Percentiles rank a stretch among this genome's conserved stretches.
Conservation (phyloP, 2,113 vertebrate species). For the Elephas maximus region DNA sequence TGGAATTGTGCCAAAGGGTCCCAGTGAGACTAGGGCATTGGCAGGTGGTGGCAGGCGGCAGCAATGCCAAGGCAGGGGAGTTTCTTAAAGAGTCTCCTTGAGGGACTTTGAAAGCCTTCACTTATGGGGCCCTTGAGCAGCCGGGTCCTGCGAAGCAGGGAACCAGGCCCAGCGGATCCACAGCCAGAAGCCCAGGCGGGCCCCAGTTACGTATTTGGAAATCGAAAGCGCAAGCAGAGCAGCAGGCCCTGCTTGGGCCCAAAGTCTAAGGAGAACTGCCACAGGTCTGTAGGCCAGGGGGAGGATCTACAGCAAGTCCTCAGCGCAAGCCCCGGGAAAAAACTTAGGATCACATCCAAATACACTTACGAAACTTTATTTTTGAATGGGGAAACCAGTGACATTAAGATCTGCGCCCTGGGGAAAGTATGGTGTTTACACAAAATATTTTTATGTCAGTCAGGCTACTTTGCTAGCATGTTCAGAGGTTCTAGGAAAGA, state of each 20-base stretch:
- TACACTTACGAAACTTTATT: conserved; percentile 60
- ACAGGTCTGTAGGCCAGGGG: not conserved
- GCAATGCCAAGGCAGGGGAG: not conserved
- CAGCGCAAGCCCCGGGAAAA: not conserved
- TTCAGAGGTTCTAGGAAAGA: not conserved
- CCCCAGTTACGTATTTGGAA: not conserved
- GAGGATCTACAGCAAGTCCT: not conserved
- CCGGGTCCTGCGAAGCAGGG: not conserved
- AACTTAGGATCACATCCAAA: not conserved
- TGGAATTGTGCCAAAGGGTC: accelerated
- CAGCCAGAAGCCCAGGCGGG: not conserved
- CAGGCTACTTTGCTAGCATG: conserved; percentile 34
- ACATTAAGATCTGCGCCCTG: conserved; percentile 52
- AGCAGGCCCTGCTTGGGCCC: accelerated
- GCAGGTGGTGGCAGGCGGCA: not conserved
- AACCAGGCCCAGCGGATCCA: not conserved
- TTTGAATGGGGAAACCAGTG: conserved; percentile 18
- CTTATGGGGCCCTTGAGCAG: conserved; percentile 29
- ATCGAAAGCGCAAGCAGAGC: not conserved
- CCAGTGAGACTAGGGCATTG: not conserved
- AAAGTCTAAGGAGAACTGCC: not conserved
- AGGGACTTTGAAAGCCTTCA: not conserved
- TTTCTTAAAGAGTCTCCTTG: not conserved
- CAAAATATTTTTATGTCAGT: conserved; percentile 34
- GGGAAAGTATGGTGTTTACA: conserved; percentile 49